Percentiles rank a stretch among this genome's conserved stretches.
phyloP scores from a whole-genome alignment of 2,888 invertebrate species.

The Atrina japonica region DNA sequence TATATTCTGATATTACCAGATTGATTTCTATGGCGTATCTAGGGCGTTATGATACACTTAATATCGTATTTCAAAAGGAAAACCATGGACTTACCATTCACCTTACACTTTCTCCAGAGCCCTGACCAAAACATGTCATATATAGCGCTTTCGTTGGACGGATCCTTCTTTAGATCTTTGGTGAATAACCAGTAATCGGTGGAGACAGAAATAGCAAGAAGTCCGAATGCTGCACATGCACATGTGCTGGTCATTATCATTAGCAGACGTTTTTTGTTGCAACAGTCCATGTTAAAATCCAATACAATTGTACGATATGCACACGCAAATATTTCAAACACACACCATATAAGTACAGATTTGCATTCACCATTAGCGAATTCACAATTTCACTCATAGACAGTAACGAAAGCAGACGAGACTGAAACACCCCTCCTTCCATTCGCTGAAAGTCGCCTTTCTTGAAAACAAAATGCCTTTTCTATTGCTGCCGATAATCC shows the following conservation, averaged over 20 bases:
- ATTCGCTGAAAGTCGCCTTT: constrained; percentile 32
- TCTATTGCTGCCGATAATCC: too few species aligned
- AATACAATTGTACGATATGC: constrained; percentile 7
- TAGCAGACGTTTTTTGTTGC: constrained; percentile 76
- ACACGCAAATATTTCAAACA: constrained; percentile 14
- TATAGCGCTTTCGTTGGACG: constrained; percentile 57
- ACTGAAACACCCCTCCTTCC: constrained; percentile 31
- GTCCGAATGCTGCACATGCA: constrained; percentile 79
- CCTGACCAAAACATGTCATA: constrained; percentile 72
- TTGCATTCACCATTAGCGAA: constrained; percentile 33
- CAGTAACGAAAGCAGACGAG: constrained; percentile 25
- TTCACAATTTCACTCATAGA: constrained; percentile 19
- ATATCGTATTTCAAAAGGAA: too few species aligned
- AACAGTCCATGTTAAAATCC: constrained; percentile 75
- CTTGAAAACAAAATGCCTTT: background rate
- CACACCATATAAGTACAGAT: too few species aligned
- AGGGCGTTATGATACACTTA: too few species aligned
- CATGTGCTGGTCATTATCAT: constrained; percentile 79
- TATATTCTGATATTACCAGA: too few species aligned
- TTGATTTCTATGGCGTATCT: too few species aligned
- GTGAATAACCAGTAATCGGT: constrained; percentile 80
- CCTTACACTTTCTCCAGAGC: constrained; percentile 76
- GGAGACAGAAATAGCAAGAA: constrained; percentile 79
- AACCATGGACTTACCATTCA: constrained; percentile 75
- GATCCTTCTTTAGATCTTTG: constrained; percentile 66